Evolutionary conservation across 2,113 vertebrate species (phyloP).

Genomic region (Isichthys henryi): DNA sequence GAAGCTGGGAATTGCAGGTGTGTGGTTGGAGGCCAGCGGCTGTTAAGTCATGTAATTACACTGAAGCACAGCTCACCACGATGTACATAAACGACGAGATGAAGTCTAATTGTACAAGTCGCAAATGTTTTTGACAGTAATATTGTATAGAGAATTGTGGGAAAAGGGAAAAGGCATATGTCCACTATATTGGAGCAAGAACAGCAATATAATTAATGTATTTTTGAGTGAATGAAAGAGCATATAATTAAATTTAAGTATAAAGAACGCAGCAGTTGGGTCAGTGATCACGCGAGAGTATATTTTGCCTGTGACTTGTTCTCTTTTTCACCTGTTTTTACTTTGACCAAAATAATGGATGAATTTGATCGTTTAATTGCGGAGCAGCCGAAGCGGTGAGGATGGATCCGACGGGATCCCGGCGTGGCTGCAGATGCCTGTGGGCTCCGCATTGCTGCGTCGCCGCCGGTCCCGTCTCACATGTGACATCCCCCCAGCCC

Average conservation of each 20-base stretch:
- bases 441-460: too few relatives aligned
- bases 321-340: background rate
- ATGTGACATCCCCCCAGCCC: background rate
- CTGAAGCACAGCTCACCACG: constrained; percentile 23
- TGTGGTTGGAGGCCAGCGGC: constrained; percentile 29
- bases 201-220: constrained; percentile 51
- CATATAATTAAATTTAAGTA: constrained; percentile 33
- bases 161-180: constrained; percentile 13
- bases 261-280: background rate
- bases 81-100: constrained; percentile 44
- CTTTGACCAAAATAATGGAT: background rate
- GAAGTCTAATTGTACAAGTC: constrained; percentile 49
- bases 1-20: constrained; percentile 27
- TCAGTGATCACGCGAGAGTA: constrained; percentile 41
- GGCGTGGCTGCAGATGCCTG: background rate
- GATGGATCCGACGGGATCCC: background rate
- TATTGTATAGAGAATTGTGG: constrained; percentile 35
- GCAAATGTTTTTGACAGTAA: constrained; percentile 29
- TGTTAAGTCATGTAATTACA: constrained; percentile 2
- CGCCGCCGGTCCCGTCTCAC: too few relatives aligned
- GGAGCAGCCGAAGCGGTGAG: background rate
- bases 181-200: constrained; percentile 31
- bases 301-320: background rate
- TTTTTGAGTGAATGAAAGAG: constrained; percentile 55
- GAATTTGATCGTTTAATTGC: background rate